Percentiles rank a stretch among this genome's conserved stretches.
These are phyloP conservation scores for Boulengeromyrus knoepffleri DNA, from an alignment of 2,113 vertebrate species.

Conservation along the genomic window DNA sequence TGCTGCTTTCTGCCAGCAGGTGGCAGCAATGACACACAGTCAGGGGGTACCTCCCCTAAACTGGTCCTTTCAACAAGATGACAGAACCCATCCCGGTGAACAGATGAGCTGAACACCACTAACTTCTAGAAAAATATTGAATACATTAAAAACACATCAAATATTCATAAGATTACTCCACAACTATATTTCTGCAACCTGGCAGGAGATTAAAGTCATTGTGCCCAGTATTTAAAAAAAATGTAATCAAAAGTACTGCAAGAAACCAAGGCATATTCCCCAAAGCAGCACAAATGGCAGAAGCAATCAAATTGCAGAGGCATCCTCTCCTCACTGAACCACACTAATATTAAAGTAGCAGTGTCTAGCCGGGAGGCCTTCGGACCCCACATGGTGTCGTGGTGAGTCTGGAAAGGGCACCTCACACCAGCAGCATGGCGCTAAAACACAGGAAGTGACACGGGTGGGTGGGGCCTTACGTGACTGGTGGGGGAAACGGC, in stretches of 20 bases:
- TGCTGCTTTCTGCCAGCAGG: slow-evolving; percentile 51
- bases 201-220: neutral
- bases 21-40: slow-evolving; percentile 54
- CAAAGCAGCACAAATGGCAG: neutral
- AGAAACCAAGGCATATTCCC: neutral
- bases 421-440: neutral
- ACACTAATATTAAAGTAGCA: neutral
- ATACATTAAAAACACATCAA: neutral
- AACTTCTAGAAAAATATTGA: neutral
- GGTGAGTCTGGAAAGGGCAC: neutral
- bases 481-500: neutral
- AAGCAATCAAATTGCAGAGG: neutral
- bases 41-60: neutral
- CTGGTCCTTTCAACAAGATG: neutral
- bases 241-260: neutral
- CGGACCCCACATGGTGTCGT: neutral
- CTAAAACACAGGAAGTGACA: neutral
- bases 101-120: neutral
- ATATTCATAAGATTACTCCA: slow-evolving; percentile 3
- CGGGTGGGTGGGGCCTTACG: neutral
- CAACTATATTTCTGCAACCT: neutral
- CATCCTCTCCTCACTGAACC: neutral
- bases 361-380: neutral
- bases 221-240: neutral
- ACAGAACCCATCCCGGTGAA: neutral